Base-by-base conservation (phyloP, 2,113 vertebrate genomes). In the Channa maculata region DNA sequence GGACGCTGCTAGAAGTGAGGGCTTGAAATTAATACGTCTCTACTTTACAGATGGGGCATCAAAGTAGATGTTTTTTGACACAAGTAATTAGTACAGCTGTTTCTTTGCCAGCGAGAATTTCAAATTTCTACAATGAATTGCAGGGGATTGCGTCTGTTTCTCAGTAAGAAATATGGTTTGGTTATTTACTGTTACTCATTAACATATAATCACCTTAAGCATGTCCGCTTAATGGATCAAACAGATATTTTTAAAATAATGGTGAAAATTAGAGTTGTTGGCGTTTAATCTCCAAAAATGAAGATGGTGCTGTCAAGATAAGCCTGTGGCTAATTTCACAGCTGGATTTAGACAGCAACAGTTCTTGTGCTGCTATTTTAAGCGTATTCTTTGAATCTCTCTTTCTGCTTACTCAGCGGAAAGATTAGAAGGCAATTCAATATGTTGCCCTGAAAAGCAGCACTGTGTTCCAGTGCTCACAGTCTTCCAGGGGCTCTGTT, bases 401-500 rank as follows among this genome's bases (percentile, higher is more conserved):
- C 46, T 24, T 63, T 68, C 63, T 73, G 79, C 84, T 83, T 52
- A 77, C 75, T 37, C 65, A 36, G 81, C 88, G 84, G 33, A 75
- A 82, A 79, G 77, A 70, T 57, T 59, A 74, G 68, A 72, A 44
- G 46, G 61, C 64, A 44, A 55, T 65, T 85, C 68, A 53, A 33
- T 39, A 58, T 1, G 15, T 49, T 41, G 60, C 33, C 14, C 68
- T 68, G 60, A 62, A 68, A 62, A 71, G 61, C 67, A 50, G 58
- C 62, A 1, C 44, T 24, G 65, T 44, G 54, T 87, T 84, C 75
- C 68, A 62, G 71, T 4, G 3, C 55, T 54, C 2, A 0, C 44
- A 44, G 55, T 53, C 75, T 58, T 57, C 57, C 49, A 34, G 24
- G 48, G 64, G 57, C 72, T 85, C 79, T 89, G 87, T 13, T 88